Evolutionary conservation across 2,797 vertebrate species (phyloP).

Genomic region (Nothura maculosa): DNA sequence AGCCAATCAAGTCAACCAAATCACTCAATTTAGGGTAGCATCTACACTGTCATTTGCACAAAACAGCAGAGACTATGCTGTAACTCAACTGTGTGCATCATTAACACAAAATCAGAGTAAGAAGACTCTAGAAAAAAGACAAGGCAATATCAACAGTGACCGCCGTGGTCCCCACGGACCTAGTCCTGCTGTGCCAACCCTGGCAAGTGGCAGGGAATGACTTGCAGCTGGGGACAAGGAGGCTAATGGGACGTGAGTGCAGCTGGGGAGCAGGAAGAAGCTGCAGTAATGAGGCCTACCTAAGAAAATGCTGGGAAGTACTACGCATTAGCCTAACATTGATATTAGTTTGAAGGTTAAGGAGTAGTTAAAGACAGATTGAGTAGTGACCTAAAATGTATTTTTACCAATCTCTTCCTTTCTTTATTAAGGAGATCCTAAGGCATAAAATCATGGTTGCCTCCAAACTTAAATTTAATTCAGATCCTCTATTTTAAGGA

Average conservation of each 20-base stretch:
- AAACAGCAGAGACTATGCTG: background rate
- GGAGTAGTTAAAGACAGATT: background rate
- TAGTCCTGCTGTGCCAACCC: background rate
- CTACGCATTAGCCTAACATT: background rate
- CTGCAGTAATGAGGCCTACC: background rate
- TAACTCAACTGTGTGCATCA: background rate
- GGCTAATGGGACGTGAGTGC: background rate
- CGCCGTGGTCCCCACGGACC: background rate
- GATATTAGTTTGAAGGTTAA: background rate
- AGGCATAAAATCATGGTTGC: background rate
- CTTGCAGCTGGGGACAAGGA: rapidly evolving
- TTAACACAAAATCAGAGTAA: background rate
- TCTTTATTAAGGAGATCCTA: background rate
- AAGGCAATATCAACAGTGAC: background rate
- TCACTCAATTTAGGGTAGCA: background rate
- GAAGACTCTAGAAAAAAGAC: background rate
- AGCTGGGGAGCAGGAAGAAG: rapidly evolving
- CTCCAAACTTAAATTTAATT: background rate
- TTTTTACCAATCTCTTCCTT: background rate
- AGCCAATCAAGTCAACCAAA: background rate
- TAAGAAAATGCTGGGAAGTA: background rate
- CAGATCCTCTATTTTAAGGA: background rate
- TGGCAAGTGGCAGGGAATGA: background rate
- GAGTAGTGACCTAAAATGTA: rapidly evolving
- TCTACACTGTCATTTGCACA: background rate